Base-by-base conservation (phyloP, 2,888 invertebrate genomes). In the Lypha dubia region DNA sequence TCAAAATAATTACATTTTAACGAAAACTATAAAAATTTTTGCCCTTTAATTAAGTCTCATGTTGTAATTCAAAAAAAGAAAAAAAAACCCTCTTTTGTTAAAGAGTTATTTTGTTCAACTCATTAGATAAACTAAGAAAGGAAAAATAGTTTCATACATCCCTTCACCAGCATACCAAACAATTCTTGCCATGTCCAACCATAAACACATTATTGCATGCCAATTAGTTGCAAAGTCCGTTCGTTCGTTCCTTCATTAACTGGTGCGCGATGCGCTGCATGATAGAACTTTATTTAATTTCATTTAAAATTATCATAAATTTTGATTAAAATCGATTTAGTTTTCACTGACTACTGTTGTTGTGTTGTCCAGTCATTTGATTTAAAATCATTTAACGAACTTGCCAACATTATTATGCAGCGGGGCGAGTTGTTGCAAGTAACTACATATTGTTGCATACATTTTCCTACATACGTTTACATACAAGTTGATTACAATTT, bases 301-400 rank as follows among this genome's bases (percentile, higher is more conserved):
- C 53, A 81, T 81, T 81, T 70, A 74, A 84, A 84, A 81, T 84
- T 81, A 84, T 84, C 84, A 84, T 84, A 84, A 84, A 84, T 84
- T 84, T 84, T 84, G 84, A 84, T 84, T 84, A 84, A 84, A 84
- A 84, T 84, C 84, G 84, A 84, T 84, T 84, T 81, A 84, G 68
- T 81, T 84, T 76, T 74, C 80, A 73, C 20, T 60, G 80, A 77
- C 77, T 75, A 76, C 67, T 76, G 75, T 71, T 76, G 71, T n/a
- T n/a, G n/a, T n/a, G n/a, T n/a, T n/a, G 77, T 32, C 76, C 56
- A 80, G 20, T n/a, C 51, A 38, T 71, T 79, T 79, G 83, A 70
- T 79, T 71, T 71, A 83, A 70, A 67, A 81, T 74, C 81, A 79
- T 84, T 84, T 77, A 80, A 84, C 84, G 80, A 80, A 84, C 76